Evolutionary conservation across 2,797 vertebrate species (phyloP).

Genomic region (Cuculus canorus): DNA sequence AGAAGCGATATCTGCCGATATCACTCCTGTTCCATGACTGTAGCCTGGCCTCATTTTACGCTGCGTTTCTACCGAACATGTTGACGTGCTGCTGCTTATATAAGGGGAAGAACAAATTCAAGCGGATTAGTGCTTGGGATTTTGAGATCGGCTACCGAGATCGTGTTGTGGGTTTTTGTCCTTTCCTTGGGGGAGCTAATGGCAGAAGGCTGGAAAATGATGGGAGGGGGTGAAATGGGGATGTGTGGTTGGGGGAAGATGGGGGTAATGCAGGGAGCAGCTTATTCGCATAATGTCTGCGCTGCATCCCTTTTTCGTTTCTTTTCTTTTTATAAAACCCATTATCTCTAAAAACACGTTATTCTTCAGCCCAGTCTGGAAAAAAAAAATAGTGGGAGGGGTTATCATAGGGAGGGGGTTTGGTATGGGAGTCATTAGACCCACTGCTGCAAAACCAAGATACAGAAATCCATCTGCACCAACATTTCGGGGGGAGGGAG

Average conservation of each 20-base stretch:
- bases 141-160: slow-evolving; percentile 81
- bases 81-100: slow-evolving; percentile 83
- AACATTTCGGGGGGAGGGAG: slow-evolving; percentile 76
- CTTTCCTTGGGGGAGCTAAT: slow-evolving; percentile 72
- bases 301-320: slow-evolving; percentile 71
- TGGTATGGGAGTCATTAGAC: slow-evolving; percentile 80
- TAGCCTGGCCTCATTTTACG: slow-evolving; percentile 76
- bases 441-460: slow-evolving; percentile 86
- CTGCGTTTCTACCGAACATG: slow-evolving; percentile 78
- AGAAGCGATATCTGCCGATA: slow-evolving; percentile 66
- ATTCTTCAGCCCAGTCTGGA: slow-evolving; percentile 76
- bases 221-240: slow-evolving; percentile 58
- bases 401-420: slow-evolving; percentile 80
- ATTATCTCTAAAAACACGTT: slow-evolving; percentile 86
- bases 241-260: slow-evolving; percentile 63
- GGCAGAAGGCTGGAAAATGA: slow-evolving; percentile 63
- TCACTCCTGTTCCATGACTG: slow-evolving; percentile 57
- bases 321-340: slow-evolving; percentile 76
- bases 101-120: slow-evolving; percentile 80
- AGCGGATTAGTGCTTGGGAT: slow-evolving; percentile 81
- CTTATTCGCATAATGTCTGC: slow-evolving; percentile 77
- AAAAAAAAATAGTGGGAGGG: slow-evolving; percentile 75
- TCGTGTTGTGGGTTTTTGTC: slow-evolving; percentile 73
- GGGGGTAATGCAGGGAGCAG: slow-evolving; percentile 76
- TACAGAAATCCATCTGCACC: slow-evolving; percentile 81